Percentiles rank a stretch among this genome's conserved stretches.
Conservation (phyloP, 2,113 vertebrate genomes). For the Aptenodytes patagonicus region DNA sequence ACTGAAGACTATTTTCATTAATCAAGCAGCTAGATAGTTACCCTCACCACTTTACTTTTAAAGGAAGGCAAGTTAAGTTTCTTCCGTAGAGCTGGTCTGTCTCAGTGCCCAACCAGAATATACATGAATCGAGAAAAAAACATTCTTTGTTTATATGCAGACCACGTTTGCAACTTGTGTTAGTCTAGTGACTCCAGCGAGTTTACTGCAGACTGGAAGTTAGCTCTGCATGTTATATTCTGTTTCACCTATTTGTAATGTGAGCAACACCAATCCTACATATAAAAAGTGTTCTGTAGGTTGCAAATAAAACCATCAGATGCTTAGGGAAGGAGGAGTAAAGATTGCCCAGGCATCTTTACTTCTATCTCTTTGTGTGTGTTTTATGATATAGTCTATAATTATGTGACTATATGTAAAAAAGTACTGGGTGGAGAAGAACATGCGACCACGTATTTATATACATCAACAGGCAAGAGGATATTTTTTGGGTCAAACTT, state of each 20-base stretch:
- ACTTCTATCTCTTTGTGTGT: neutral
- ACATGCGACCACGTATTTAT: fast-evolving
- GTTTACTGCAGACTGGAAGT: neutral
- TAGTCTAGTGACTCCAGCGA: neutral
- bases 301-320: neutral
- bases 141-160: neutral
- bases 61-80: neutral
- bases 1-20: constrained; percentile 39
- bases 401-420: neutral
- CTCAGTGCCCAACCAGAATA: neutral
- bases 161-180: neutral
- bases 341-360: neutral
- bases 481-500: neutral
- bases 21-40: constrained; percentile 15
- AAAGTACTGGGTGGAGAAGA: neutral
- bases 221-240: neutral
- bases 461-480: fast-evolving
- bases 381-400: neutral
- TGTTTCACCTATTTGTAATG: neutral
- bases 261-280: neutral
- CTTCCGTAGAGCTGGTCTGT: neutral
- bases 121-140: neutral
- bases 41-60: neutral
- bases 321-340: neutral
- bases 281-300: neutral